phyloP scores from a whole-genome alignment of 2,113 vertebrate species.

The Albula glossodonta region DNA sequence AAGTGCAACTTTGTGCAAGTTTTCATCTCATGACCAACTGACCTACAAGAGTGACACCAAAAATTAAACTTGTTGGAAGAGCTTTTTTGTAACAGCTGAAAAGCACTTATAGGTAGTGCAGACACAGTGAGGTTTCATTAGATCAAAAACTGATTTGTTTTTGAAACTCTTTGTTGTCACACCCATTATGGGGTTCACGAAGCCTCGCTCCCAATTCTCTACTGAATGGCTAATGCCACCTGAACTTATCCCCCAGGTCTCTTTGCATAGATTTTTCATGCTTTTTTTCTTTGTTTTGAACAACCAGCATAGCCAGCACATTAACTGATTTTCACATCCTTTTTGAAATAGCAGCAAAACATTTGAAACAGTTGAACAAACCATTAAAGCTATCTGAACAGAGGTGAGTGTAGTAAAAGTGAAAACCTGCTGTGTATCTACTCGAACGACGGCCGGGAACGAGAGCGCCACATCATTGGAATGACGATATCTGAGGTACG shows the following conservation, averaged over 20 bases:
- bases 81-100: neutral
- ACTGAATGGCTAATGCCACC: neutral
- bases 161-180: too few species aligned
- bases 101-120: neutral
- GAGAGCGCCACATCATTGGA: neutral
- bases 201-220: too few species aligned
- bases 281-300: constrained; percentile 6
- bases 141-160: too few species aligned
- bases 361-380: constrained; percentile 20
- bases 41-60: neutral
- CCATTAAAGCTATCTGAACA: neutral
- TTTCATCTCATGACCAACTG: neutral
- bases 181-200: too few species aligned
- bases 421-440: neutral
- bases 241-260: constrained; percentile 14
- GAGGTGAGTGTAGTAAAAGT: neutral
- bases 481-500: neutral
- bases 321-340: constrained; percentile 21
- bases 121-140: neutral
- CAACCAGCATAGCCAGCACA: constrained; percentile 26
- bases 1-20: neutral
- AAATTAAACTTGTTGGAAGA: neutral
- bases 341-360: constrained; percentile 21
- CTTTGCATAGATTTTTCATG: constrained; percentile 1
- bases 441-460: neutral